These are phyloP conservation scores for Sternarchorhynchus goeldii DNA, from an alignment of 2,797 vertebrate species.

Conservation along the genomic window DNA sequence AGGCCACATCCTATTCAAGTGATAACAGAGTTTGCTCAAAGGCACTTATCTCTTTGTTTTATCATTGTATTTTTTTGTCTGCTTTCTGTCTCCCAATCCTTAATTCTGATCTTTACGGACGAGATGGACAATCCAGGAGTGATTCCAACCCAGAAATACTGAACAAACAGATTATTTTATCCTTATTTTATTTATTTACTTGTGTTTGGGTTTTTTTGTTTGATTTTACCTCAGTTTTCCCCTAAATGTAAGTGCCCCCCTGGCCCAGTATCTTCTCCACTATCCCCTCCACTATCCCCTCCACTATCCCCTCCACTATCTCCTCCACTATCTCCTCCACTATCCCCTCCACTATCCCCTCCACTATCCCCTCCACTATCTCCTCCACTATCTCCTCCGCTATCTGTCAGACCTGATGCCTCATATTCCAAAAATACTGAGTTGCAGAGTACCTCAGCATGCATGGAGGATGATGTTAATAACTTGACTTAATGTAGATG, in stretches of 20 bases:
- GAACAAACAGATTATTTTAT: conserved; percentile 8
- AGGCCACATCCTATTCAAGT: conserved; percentile 57
- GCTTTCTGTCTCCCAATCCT: neutral
- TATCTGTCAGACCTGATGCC: neutral
- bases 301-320: no score
- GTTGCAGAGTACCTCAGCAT: neutral
- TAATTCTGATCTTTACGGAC: neutral
- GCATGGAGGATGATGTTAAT: neutral
- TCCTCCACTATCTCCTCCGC: neutral
- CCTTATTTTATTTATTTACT: conserved; percentile 13
- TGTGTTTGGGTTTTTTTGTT: neutral
- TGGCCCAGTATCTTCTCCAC: neutral
- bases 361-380: neutral
- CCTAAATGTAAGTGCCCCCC: neutral
- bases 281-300: neutral
- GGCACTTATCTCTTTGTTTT: conserved; percentile 21
- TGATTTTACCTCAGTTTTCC: neutral
- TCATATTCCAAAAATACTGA: neutral
- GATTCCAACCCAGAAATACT: neutral
- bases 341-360: neutral
- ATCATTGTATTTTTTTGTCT: conserved; percentile 15
- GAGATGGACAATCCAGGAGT: conserved; percentile 34
- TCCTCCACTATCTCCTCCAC: neutral
- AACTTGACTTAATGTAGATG: conserved; percentile 3
- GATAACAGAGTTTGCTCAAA: conserved; percentile 17